A percentile compares a stretch with the other conserved stretches of the same genome.
These are phyloP conservation scores for Lepidocyrtinus sp. DNA, from an alignment of 2,888 invertebrate species.

Conservation along the genomic window DNA sequence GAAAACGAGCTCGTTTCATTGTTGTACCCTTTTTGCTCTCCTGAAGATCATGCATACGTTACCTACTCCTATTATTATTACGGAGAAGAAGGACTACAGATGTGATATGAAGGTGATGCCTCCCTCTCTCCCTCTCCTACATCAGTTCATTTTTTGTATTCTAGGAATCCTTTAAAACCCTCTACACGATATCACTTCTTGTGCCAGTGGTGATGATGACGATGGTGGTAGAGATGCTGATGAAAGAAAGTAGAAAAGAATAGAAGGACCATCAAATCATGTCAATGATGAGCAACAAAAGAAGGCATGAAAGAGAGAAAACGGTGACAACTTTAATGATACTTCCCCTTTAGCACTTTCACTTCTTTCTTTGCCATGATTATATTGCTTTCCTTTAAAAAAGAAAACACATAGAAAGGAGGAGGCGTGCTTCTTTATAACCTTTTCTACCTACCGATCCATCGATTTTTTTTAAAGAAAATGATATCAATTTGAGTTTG, in stretches of 20 bases:
- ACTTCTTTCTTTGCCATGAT: background rate
- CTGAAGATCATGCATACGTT: slow-evolving; percentile 9
- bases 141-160: slow-evolving; percentile 41
- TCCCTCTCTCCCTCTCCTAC: no score
- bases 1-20: slow-evolving; percentile 33
- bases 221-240: no score
- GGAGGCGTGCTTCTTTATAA: background rate
- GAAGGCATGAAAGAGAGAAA: slow-evolving; percentile 22
- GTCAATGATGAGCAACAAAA: slow-evolving; percentile 56
- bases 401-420: no score
- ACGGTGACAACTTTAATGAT: slow-evolving; percentile 57
- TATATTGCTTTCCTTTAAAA: no score
- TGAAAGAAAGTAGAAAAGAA: slow-evolving; percentile 36
- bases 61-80: slow-evolving; percentile 20
- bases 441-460: background rate
- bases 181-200: slow-evolving; percentile 16
- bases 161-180: slow-evolving; percentile 36
- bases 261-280: no score
- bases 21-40: slow-evolving; percentile 17
- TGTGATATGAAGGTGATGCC: slow-evolving; percentile 35
- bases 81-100: slow-evolving; percentile 23
- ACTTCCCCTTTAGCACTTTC: slow-evolving; percentile 60
- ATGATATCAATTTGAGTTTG: no score
- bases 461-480: background rate
- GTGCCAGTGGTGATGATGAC: slow-evolving; percentile 8